Evolutionary conservation across 53 echinoderm and acorn worm species (phyloP), one percentile per base, ranked within the genome.

Genomic region (Holothuria scabra): DNA sequence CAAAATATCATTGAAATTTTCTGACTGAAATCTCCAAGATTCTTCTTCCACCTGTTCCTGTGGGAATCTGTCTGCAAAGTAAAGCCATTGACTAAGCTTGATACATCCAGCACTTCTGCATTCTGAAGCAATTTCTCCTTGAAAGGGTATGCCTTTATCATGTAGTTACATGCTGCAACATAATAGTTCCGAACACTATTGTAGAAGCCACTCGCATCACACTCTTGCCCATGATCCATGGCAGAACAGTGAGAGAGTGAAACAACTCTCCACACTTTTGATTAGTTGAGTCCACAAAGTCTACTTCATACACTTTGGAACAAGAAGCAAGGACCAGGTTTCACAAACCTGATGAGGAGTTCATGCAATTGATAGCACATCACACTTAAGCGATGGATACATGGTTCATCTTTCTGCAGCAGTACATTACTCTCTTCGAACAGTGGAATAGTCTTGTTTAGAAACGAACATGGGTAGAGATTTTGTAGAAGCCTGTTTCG

Each of bases 321-420:
- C 61, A 38, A 22, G 76, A 59, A 3, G 52, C 61, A 37, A 85
- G 30, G 76, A 65, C 66, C 52, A 25, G 86, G 78, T 76, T 86
- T 86, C 26, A 86, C 86, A 78, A 86, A 86, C 76, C 86, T 28
- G 52, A 86, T 65, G 20, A 86, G 66, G 9, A 76, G 55, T 76
- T 41, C 44, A 7, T 31, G 62, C 21, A 86, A 64, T 65, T 86
- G 65, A 46, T 78, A 46, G 56, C 86, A 86, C 86, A 86, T 86
- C 41, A 86, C 86, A 63, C 46, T 65, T 64, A 86, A 38, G 24
- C 29, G 18, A 60, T 85, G 74, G 26, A 85, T 74, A 44, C 85
- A 85, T 74, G 85, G 74, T 61, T 85, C 85, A 74, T 85, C 85
- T 74, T 74, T 85, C 66, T 86, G 86, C 9, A 86, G 49, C 46